Evolutionary conservation across 2,797 vertebrate genomes (phyloP), one percentile per base, ranked within the genome.

Genomic region (Gadopsis bispinosus): DNA sequence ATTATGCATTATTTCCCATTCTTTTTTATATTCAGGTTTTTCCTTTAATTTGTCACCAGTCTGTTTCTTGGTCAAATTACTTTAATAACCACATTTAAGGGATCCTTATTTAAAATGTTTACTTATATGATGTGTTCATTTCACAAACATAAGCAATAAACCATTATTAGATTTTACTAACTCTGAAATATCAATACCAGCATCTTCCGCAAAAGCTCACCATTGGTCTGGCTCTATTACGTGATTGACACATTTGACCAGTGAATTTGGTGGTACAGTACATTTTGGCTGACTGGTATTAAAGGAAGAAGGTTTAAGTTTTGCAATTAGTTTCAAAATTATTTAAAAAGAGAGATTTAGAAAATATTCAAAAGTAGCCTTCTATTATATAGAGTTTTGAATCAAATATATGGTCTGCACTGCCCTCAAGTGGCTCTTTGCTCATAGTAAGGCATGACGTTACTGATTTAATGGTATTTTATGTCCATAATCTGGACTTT

Each of bases 391-490:
- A 6, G 16, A 55, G 62, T 20, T 58, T 62, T 20, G 29, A 5
- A 13, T 41, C 20, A 5, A 33, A 68, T 45, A 50, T 20, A 35
- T 41, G 39, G 67, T 55, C 58, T 75, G 9, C 20, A 69, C 59
- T 55, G 75, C 72, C 68, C 63, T 74, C 75, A 31, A 51, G 79
- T 73, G 75, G 79, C 47, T 0, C 20, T 60, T 48, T 35, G 16
- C 12, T 70, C 0, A 41, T 10, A 53, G 11, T 55, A 29, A 29
- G 33, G 62, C 5, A 35, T 3, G 39, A 50, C 4, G 6, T 10
- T 58, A 39, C 2, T 0, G 10, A 33, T 14, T 20, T 39, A 4
- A 56, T 41, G 3, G n/a, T 12, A 33, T 48, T 64, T 11, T 19
- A 19, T 12, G 17, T 10, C 3, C 4, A 2, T 31, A 29, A 61